Conservation (phyloP, 2,113 vertebrate genomes). For the Sakesphorus luctuosus region DNA sequence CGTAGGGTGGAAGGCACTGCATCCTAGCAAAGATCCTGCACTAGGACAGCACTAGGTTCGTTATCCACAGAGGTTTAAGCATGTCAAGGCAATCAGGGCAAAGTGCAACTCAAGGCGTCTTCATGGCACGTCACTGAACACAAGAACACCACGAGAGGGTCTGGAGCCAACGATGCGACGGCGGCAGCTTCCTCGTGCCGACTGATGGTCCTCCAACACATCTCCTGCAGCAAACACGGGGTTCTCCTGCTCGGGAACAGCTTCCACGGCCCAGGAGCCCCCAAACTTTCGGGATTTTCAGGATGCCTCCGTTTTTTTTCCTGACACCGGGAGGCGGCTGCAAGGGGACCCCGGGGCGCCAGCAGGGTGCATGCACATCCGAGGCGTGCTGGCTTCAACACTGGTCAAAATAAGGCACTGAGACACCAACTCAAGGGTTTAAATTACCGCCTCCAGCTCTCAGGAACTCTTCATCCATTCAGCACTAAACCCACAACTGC, state of each 20-base stretch:
- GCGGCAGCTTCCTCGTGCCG: constrained; percentile 71
- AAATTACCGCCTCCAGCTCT: constrained; percentile 80
- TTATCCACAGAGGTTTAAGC: constrained; percentile 69
- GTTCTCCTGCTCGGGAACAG: constrained; percentile 76
- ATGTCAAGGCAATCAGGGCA: constrained; percentile 74
- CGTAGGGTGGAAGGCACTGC: constrained; percentile 71
- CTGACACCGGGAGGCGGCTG: constrained; percentile 68
- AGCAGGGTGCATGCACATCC: constrained; percentile 83
- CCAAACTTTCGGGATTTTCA: constrained; percentile 13
- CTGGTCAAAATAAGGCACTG: constrained; percentile 77
- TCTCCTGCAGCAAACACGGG: constrained; percentile 72
- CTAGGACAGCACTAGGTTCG: constrained; percentile 65
- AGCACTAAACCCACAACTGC: constrained; percentile 77
- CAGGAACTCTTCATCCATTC: constrained; percentile 84
- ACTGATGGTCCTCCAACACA: constrained; percentile 61
- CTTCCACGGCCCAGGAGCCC: constrained; percentile 79
- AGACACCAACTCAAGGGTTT: constrained; percentile 74
- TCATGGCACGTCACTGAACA: constrained; percentile 38
- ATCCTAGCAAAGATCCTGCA: constrained; percentile 74
- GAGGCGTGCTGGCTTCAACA: constrained; percentile 74
- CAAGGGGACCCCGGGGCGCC: constrained; percentile 50
- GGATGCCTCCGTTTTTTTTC: constrained; percentile 68
- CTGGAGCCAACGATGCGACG: constrained; percentile 70
- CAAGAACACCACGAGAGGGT: constrained; percentile 27
- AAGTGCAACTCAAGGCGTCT: constrained; percentile 69